These are phyloP conservation scores for Melanocharis versteri DNA, from an alignment of 2,113 vertebrate species.

Conservation along the genomic window DNA sequence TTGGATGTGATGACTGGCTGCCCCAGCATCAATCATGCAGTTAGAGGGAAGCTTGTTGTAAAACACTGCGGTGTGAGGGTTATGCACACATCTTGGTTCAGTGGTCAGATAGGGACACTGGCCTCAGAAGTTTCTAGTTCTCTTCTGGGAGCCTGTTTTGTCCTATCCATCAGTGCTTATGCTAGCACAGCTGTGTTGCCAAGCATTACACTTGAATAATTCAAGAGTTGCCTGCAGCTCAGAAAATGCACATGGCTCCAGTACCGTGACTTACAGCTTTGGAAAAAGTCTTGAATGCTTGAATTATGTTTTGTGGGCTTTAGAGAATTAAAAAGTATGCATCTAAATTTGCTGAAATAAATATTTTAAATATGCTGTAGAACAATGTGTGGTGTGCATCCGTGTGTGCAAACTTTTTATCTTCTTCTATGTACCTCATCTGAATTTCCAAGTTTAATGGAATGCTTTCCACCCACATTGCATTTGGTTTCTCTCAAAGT, in stretches of 20 bases:
- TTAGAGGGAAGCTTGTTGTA: not conserved
- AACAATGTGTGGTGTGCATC: not conserved
- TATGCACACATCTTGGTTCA: not conserved
- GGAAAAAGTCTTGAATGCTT: not conserved
- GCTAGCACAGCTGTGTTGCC: not conserved
- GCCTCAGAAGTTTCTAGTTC: not conserved
- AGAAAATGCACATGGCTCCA: not conserved
- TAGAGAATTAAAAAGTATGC: not conserved
- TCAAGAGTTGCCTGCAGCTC: not conserved
- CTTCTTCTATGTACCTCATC: not conserved
- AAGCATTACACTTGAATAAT: conserved; percentile 1
- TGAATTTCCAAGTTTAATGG: conserved; percentile 59
- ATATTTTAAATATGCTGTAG: not conserved
- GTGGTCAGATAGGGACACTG: not conserved
- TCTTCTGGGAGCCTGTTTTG: not conserved
- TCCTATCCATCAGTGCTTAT: not conserved
- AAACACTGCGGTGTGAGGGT: not conserved
- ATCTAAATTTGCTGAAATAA: not conserved
- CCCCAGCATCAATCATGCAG: not conserved
- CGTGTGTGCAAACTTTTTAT: not conserved
- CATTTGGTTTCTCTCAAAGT: conserved; percentile 28
- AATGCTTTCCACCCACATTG: conserved; percentile 57
- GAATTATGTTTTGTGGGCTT: not conserved
- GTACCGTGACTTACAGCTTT: not conserved
- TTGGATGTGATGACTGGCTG: not conserved